These are phyloP conservation scores for Hemiscyllium ocellatum DNA, from an alignment of 2,113 vertebrate species.

Conservation along the genomic window DNA sequence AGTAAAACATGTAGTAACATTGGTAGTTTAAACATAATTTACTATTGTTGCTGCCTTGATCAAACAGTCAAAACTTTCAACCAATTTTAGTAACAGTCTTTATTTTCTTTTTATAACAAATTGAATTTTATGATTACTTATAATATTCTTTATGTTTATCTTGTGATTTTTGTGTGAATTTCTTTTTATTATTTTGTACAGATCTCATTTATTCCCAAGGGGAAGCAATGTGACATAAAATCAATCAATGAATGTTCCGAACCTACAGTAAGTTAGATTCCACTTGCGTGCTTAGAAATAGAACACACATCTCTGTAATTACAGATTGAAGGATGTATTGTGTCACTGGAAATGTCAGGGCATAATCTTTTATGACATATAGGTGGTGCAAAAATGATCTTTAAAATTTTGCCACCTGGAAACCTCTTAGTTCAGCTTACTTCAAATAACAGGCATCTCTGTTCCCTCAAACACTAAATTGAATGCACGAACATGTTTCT, in stretches of 20 bases:
- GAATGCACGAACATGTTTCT: neutral
- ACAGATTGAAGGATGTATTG: neutral
- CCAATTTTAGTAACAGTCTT: neutral
- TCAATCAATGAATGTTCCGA: neutral
- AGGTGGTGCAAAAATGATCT: neutral
- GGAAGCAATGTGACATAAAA: neutral
- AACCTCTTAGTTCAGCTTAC: neutral
- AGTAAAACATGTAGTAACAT: neutral
- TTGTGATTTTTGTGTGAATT: neutral
- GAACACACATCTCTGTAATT: neutral
- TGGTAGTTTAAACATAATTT: neutral
- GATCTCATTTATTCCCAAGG: neutral
- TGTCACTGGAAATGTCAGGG: conserved; percentile 21
- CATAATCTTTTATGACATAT: neutral
- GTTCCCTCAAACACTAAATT: neutral
- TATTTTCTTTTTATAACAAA: neutral
- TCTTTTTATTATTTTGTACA: neutral
- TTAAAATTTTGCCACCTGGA: conserved; percentile 9
- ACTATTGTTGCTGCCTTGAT: neutral
- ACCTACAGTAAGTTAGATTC: neutral
- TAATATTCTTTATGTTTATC: neutral
- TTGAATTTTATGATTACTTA: neutral
- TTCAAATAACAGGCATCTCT: neutral
- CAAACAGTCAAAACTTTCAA: neutral
- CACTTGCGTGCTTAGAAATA: neutral